Evolutionary conservation across 1,140 invertebrate genomes (phyloP).

Genomic region (Anastrepha ludens): DNA sequence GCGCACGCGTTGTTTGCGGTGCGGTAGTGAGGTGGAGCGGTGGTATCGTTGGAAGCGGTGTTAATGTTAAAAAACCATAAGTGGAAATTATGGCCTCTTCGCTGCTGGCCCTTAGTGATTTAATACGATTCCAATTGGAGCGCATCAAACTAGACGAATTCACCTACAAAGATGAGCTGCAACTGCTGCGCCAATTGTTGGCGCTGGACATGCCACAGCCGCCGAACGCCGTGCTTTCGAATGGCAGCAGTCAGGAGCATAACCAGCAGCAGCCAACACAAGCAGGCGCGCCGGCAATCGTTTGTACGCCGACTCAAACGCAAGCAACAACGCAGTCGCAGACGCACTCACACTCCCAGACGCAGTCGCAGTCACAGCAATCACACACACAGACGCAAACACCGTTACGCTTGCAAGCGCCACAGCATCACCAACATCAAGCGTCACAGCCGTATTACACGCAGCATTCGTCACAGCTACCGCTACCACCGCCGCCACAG

Average conservation of each 20-base stretch:
- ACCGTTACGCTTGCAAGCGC: slow-evolving; percentile 17
- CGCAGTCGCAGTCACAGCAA: slow-evolving; percentile 42
- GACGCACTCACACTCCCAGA: slow-evolving; percentile 20
- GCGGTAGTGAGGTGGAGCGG: not conserved
- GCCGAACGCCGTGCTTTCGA: slow-evolving; percentile 14
- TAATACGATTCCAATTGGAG: slow-evolving; percentile 63
- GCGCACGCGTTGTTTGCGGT: not conserved
- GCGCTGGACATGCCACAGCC: slow-evolving; percentile 57
- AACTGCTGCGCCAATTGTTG: slow-evolving; percentile 61
- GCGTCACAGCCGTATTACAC: not conserved
- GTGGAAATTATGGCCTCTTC: slow-evolving; percentile 57
- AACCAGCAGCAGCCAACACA: slow-evolving; percentile 52
- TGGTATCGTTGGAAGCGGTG: not conserved
- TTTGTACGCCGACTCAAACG: not conserved
- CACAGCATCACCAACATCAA: slow-evolving; percentile 44
- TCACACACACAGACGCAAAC: slow-evolving; percentile 10
- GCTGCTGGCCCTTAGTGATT: slow-evolving; percentile 60
- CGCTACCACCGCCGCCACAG: not conserved
- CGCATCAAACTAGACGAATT: slow-evolving; percentile 61
- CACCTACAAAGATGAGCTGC: slow-evolving; percentile 64
- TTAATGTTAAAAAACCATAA: slow-evolving; percentile 48
- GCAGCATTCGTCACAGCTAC: not conserved
- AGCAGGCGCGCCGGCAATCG: not conserved
- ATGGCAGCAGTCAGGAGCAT: slow-evolving; percentile 38
- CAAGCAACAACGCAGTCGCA: slow-evolving; percentile 19